Evolutionary conservation across 2,888 invertebrate genomes (phyloP), one percentile per base, ranked within the genome.

Genomic region (Diloba caeruleocephala): DNA sequence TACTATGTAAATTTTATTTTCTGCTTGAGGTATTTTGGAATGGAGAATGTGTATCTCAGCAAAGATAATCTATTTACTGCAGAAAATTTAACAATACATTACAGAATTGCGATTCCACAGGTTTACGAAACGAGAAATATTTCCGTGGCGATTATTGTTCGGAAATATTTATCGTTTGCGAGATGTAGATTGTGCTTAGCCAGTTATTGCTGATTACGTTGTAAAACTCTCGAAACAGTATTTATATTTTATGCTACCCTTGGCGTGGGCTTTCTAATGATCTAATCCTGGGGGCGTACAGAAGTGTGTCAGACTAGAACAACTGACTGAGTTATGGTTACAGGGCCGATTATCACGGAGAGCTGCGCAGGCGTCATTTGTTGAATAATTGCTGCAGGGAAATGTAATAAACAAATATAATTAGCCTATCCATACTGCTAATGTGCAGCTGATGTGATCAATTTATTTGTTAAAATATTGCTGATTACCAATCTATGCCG

Each of bases 261-360:
- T 42, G 38, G 70, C 67, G 79, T 82, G 63, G 79, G 79, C 57
- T 77, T 74, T 68, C 58, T 67, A 75, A 76, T 83, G 74, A 82
- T 69, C 78, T 76, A 79, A 81, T 77, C 60, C 70, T 61, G 81
- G 63, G 55, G 84, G 84, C 84, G 83, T 82, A 68, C 48, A 71
- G 61, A 77, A 74, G 62, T 60, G 68, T 74, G 73, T 70, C 66
- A 71, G 64, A 64, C 66, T 60, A 71, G 66, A 74, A 70, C 68
- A 57, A 64, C 66, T 43, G 15, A 62, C 66, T 78, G 76, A 83
- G 58, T 79, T 84, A 84, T 82, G 66, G 77, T 60, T 65, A 69
- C 70, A 55, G 59, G 59, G 69, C 55, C 76, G 81, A 85, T 84
- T 83, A 83, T 74, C 72, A 71, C 70, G 54, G 53, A 71, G 70